These are phyloP conservation scores for Hylaeus volcanicus DNA, from an alignment of 1,140 invertebrate genomes.

Conservation along the genomic window DNA sequence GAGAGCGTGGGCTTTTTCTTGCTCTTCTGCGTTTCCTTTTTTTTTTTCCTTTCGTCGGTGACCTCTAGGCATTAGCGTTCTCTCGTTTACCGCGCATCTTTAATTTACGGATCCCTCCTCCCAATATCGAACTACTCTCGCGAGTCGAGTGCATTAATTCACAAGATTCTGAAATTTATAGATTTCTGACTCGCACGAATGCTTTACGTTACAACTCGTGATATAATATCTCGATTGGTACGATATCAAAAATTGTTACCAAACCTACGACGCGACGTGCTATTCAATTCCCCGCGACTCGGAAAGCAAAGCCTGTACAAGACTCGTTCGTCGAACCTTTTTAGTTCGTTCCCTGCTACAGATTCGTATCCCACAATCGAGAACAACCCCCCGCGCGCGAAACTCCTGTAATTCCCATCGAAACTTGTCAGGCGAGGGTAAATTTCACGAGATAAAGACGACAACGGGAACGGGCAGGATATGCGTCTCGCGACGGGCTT, in stretches of 20 bases:
- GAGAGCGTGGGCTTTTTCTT: slow-evolving; percentile 50
- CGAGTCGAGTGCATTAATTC: neutral
- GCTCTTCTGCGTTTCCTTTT: neutral
- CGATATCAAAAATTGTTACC: no score
- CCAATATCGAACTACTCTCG: no score
- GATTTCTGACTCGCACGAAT: no score
- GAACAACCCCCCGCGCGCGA: neutral
- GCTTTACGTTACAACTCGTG: no score
- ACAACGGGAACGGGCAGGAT: neutral
- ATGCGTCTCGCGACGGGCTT: neutral
- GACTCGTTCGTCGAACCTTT: no score
- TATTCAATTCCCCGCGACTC: no score
- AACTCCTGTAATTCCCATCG: neutral
- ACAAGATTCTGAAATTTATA: no score
- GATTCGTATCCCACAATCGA: neutral
- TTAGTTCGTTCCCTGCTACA: no score
- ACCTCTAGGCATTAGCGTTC: neutral
- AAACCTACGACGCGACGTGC: no score
- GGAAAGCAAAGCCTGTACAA: no score
- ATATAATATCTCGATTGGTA: no score
- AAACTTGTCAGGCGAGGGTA: neutral
- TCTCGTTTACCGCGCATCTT: neutral
- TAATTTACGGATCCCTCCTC: neutral
- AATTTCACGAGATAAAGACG: neutral
- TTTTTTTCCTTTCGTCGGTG: slow-evolving; percentile 25